Base-by-base conservation (phyloP, 2,888 invertebrate species). In the Epicampocera succincta region DNA sequence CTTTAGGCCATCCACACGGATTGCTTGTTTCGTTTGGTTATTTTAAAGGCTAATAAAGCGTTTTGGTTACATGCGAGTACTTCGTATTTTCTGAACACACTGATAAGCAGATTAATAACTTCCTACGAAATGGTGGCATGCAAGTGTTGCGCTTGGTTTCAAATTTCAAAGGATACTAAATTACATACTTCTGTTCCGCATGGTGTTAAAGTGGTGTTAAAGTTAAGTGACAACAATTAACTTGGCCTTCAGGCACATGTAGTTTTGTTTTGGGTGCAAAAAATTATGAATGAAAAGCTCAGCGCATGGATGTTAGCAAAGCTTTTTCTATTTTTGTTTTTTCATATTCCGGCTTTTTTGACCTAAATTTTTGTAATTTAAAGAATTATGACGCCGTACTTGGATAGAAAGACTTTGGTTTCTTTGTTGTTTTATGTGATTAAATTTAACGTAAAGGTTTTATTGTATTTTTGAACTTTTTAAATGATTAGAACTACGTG, bases 241-340 rank as follows among this genome's bases (percentile, higher is more conserved):
- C 19, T 25, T 8, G 3, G 5, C n/a, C n/a, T 73, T 33, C 33
- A 25, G 1, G 21, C 9, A 48, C 1, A 50, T 21, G n/a, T 21
- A 56, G 13, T 17, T 11, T 42, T 48, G 29, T 40, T 19, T 21
- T 25, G 17, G 40, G 42, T 63, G 15, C 4, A 12, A 4, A 9
- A 60, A 38, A 44, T 65, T 44, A 73, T 66, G 72, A 66, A 79
- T 73, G 72, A 73, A 72, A 73, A 79, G 78, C 78, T 73, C 60
- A 21, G 52, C 78, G 72, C 78, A 73, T 66, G 78, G 19, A 11
- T 44, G 17, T 0, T 52, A 19, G 13, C 11, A 72, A 46, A 78
- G 58, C 52, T 78, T 66, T 66, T 25, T n/a, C n/a, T n/a, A n/a
- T n/a, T n/a, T n/a, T n/a, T n/a, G n/a, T n/a, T n/a, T n/a, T n/a